Percentiles rank a stretch among this genome's conserved stretches.
phyloP scores from a whole-genome alignment of 2,113 vertebrate genomes.

The Mus pahari region DNA sequence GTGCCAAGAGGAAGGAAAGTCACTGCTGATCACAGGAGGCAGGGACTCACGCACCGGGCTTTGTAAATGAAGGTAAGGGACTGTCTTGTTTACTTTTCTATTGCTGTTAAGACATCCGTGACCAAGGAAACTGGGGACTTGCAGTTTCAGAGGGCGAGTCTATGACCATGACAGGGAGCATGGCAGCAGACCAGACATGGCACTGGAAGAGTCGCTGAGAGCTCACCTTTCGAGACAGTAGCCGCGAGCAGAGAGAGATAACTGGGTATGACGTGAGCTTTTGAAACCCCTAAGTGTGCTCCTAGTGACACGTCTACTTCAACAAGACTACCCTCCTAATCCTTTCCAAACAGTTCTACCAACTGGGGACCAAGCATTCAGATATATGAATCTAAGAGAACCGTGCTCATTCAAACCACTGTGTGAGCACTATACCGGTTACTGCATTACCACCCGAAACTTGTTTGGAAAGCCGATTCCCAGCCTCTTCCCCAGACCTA shows the following conservation, averaged over 20 bases:
- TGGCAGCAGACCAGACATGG: background rate
- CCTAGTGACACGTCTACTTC: background rate
- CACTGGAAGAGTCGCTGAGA: background rate
- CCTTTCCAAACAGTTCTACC: background rate
- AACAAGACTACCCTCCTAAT: background rate
- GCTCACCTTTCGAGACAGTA: background rate
- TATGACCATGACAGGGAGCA: background rate
- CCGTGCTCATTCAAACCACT: background rate
- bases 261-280: background rate
- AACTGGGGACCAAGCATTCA: background rate
- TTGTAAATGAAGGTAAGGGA: background rate
- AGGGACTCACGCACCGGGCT: background rate
- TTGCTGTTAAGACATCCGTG: background rate
- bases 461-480: constrained; percentile 35
- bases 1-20: background rate
- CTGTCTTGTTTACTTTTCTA: background rate
- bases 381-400: background rate
- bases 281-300: background rate
- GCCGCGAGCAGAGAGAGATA: background rate
- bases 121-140: background rate
- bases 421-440: background rate
- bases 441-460: background rate
- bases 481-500: background rate
- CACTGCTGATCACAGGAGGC: background rate
- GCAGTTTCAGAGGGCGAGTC: background rate